phyloP scores from a whole-genome alignment of 2,113 vertebrate genomes.

The Xyliphius kryptos region DNA sequence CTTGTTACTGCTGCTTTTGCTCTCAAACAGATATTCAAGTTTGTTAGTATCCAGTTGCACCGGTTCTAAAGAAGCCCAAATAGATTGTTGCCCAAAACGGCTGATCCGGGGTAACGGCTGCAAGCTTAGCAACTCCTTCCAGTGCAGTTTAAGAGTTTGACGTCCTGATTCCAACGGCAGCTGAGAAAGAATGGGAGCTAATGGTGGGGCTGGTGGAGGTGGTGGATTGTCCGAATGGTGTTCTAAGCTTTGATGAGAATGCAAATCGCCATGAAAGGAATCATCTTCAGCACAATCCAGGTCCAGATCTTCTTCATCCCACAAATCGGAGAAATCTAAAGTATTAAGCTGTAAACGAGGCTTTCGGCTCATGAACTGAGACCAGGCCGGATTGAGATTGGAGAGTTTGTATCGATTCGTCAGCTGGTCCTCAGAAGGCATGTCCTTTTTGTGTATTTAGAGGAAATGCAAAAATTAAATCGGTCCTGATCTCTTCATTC shows the following conservation, averaged over 20 bases:
- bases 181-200: constrained; percentile 29
- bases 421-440: no score
- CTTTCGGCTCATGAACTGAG: constrained; percentile 35
- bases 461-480: no score
- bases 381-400: constrained; percentile 47
- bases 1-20: constrained; percentile 43
- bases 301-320: constrained; percentile 63
- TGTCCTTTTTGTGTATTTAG: no score
- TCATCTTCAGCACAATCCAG: constrained; percentile 50
- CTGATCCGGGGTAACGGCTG: constrained; percentile 59
- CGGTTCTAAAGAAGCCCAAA: constrained; percentile 63
- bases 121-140: constrained; percentile 59
- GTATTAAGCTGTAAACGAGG: constrained; percentile 55
- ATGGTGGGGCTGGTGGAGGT: constrained; percentile 43
- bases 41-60: constrained; percentile 59
- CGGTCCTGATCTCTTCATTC: no score
- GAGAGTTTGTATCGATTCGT: constrained; percentile 56
- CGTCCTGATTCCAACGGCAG: background rate
- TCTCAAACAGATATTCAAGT: constrained; percentile 62
- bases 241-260: background rate
- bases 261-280: background rate
- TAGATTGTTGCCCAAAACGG: constrained; percentile 62
- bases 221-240: constrained; percentile 10
- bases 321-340: constrained; percentile 69
- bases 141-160: constrained; percentile 64